Evolutionary conservation across 2,888 invertebrate species (phyloP).

Genomic region (Coleophora deauratella): DNA sequence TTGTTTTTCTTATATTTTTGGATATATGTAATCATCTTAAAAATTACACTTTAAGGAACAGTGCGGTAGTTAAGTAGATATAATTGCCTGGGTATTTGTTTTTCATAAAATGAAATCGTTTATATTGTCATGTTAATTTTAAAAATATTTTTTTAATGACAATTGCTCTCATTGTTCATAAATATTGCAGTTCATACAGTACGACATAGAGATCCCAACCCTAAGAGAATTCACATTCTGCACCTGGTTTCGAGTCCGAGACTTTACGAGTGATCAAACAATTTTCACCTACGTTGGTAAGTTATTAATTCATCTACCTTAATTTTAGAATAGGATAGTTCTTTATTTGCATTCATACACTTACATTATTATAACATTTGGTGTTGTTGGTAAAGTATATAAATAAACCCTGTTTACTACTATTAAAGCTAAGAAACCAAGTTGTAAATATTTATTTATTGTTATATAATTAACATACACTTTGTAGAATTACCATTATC

Average conservation of each 20-base stretch:
- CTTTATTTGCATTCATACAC: background rate
- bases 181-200: conserved; percentile 69
- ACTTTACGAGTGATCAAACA: conserved; percentile 42
- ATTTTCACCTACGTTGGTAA: conserved; percentile 58
- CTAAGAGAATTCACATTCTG: conserved; percentile 88
- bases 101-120: background rate
- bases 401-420: no score
- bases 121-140: no score
- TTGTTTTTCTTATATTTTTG: background rate
- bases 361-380: no score
- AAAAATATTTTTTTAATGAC: no score
- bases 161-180: no score
- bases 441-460: no score
- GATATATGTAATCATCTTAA: background rate
- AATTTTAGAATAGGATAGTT: background rate
- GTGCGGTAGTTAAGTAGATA: background rate
- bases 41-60: no score
- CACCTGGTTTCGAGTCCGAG: conserved; percentile 84
- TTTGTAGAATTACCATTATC: no score
- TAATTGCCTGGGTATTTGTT: background rate
- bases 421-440: no score
- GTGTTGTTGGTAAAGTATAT: no score
- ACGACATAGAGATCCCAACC: conserved; percentile 81
- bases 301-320: conserved; percentile 19
- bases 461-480: no score